Evolutionary conservation across 2,113 vertebrate species (phyloP).

Genomic region (Setophaga kirtlandii): DNA sequence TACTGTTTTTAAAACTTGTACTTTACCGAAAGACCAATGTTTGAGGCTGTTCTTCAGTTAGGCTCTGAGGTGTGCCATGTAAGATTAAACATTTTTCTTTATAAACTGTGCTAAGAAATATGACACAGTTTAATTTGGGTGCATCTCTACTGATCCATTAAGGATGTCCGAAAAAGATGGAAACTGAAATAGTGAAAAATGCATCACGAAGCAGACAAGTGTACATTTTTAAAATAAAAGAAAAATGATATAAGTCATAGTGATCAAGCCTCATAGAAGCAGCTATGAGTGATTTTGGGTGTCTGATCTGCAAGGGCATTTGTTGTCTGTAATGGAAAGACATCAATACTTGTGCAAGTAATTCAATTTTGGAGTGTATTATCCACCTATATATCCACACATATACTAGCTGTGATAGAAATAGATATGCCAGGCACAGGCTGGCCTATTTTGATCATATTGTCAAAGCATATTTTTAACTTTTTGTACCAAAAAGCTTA

Average conservation of each 20-base stretch:
- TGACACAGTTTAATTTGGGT: background rate
- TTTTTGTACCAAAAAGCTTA: background rate
- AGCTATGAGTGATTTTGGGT: background rate
- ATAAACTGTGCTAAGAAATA: background rate
- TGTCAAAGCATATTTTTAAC: background rate
- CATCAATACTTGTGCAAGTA: background rate
- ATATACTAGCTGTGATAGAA: background rate
- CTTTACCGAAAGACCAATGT: background rate
- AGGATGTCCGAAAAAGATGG: background rate
- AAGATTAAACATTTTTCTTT: background rate
- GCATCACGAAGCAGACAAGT: background rate
- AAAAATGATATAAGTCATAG: background rate
- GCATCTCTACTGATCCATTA: background rate
- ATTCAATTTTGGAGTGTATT: background rate
- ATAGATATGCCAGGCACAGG: background rate
- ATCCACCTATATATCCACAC: background rate
- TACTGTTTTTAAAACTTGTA: background rate
- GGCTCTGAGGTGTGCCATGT: background rate
- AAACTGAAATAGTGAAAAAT: background rate
- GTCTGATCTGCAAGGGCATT: background rate
- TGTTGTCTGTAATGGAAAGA: background rate
- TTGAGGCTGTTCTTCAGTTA: background rate
- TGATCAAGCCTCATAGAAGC: background rate
- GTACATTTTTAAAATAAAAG: background rate
- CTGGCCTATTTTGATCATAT: background rate